These are phyloP conservation scores for Meloidogyne floridensis DNA, from an alignment of 1,140 invertebrate genomes.

Conservation along the genomic window DNA sequence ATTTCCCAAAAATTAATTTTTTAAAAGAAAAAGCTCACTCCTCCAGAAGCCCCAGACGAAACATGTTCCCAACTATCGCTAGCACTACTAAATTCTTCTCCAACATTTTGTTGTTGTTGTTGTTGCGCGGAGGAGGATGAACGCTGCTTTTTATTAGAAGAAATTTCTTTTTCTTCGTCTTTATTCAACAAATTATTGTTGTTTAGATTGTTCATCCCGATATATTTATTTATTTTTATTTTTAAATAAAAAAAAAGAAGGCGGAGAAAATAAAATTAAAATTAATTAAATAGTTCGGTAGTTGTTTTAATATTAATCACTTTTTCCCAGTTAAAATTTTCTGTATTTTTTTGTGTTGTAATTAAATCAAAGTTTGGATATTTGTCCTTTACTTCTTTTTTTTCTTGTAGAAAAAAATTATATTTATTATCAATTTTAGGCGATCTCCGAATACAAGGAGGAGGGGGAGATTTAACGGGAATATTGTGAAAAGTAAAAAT, in stretches of 20 bases:
- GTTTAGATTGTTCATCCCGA: no score
- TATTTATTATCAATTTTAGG: constrained; percentile 1
- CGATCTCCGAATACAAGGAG: background rate
- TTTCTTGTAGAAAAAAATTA: background rate
- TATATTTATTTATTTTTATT: no score
- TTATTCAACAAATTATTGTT: constrained; percentile 7
- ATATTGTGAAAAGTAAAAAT: background rate
- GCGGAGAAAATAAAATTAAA: no score
- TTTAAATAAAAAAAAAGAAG: no score
- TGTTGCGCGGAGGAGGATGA: constrained; percentile 1
- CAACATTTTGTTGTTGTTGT: constrained; percentile 10
- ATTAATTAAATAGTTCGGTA: no score
- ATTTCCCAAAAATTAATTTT: background rate
- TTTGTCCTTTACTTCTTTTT: background rate
- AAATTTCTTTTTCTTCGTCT: background rate
- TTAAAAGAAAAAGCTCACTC: background rate
- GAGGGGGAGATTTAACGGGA: background rate
- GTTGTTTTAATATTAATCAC: no score
- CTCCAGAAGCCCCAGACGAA: background rate
- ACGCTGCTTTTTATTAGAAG: background rate
- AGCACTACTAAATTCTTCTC: constrained; percentile 1
- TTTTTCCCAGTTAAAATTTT: background rate
- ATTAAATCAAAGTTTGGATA: background rate
- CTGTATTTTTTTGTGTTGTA: background rate
- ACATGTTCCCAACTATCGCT: constrained; percentile 8